Conservation (phyloP, 2,888 invertebrate genomes). For the Galeruca laticollis region DNA sequence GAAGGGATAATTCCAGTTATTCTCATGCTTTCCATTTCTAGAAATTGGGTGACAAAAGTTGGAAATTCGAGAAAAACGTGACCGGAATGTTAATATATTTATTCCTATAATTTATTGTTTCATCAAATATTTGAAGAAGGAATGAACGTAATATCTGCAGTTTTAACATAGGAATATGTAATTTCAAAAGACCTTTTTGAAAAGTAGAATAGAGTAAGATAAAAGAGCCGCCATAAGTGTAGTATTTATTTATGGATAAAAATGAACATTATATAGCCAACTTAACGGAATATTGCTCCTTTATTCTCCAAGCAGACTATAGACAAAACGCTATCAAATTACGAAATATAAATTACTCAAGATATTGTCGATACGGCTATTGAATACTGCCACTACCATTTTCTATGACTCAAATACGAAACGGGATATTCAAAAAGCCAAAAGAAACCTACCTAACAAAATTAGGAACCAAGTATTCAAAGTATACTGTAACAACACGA, state of each 20-base stretch:
- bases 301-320: too few relatives aligned
- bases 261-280: too few relatives aligned
- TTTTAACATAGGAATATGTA: background rate
- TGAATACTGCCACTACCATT: background rate
- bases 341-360: too few relatives aligned
- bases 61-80: constrained; percentile 9
- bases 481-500: constrained; percentile 15
- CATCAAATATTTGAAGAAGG: background rate
- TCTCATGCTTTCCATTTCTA: constrained; percentile 3
- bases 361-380: too few relatives aligned
- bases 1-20: constrained; percentile 5
- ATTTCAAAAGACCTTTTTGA: background rate
- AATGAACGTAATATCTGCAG: background rate
- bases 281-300: too few relatives aligned
- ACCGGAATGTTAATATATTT: background rate
- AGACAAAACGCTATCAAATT: too few relatives aligned
- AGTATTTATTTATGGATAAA: too few relatives aligned
- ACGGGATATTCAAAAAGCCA: background rate
- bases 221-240: too few relatives aligned
- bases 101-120: constrained; percentile 9
- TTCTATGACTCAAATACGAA: background rate
- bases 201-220: too few relatives aligned
- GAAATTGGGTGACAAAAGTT: constrained; percentile 3
- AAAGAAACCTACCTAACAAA: background rate
- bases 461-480: constrained; percentile 1